phyloP scores from a whole-genome alignment of 2,888 invertebrate species.

The Tuta absoluta region DNA sequence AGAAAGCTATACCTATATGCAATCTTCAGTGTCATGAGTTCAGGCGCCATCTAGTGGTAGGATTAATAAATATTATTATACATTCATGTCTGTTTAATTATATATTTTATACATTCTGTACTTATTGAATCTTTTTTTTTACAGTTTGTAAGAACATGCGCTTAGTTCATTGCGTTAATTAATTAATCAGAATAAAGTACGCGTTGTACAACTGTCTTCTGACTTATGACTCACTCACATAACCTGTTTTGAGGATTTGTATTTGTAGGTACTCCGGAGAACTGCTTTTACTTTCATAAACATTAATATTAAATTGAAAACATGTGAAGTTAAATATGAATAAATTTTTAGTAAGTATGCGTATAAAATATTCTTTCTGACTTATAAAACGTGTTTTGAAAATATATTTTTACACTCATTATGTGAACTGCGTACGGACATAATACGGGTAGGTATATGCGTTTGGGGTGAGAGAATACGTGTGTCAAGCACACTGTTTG shows the following conservation, averaged over 20 bases:
- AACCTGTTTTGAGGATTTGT: not conserved
- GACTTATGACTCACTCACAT: not conserved
- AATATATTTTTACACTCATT: no score
- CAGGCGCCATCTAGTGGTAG: no score
- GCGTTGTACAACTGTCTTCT: slow-evolving; percentile 3
- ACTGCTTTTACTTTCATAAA: not conserved
- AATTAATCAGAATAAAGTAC: slow-evolving; percentile 9
- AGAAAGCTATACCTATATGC: no score
- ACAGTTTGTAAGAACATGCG: not conserved
- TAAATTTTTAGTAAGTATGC: not conserved
- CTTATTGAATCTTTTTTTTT: not conserved
- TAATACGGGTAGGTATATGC: no score
- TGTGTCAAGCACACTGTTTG: no score
- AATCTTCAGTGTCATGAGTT: no score
- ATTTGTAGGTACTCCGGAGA: not conserved
- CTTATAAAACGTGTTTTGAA: not conserved
- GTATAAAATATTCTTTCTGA: not conserved
- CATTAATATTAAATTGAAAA: not conserved
- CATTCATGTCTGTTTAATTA: no score
- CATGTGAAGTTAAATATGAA: not conserved
- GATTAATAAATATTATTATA: no score
- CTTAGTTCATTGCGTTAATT: not conserved
- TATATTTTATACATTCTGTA: not conserved
- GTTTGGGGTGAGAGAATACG: no score
- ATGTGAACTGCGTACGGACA: no score